Evolutionary conservation across 92 coral and sea anemone genomes (phyloP), one percentile per base, ranked within the genome.

Genomic region (Porites divaricata): DNA sequence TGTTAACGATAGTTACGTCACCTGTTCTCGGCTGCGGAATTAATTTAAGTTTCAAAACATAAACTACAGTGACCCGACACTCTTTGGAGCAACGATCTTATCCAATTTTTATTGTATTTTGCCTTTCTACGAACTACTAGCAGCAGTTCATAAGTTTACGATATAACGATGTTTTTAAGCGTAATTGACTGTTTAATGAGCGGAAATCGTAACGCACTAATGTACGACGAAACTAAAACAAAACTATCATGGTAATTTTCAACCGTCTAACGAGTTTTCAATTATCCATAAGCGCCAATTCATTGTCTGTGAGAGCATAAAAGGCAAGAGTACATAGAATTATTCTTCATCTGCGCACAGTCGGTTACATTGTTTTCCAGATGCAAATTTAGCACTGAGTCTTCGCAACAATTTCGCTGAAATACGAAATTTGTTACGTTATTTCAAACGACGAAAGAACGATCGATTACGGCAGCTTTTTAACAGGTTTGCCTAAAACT

Each of bases 161-260:
- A 6, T 16, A 53, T 64, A 49, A 20, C 49, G 83, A 78, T 49
- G 49, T 74, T 74, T 74, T 74, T 45, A 74, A 35, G 25, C 53
- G 9, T 56, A 74, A 74, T 74, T 74, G 71, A 22, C 70, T 2
- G 69, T 22, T 77, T 77, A n/a, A 35, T 35, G 45, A 59, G 49
- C 71, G 28, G 58, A 22, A 77, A 20, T n/a, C 28, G 65, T 24
- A 26, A 67, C 49, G 21, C 41, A 49, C 66, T 53, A 65, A 79
- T 65, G 62, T 72, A 78, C 48, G 19, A 72, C 19, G 61, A 9
- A 48, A 51, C 35, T 51, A 11, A 19, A 63, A 72, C 85, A 72
- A 59, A 67, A 59, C 41, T 81, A 69, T n/a, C n/a, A n/a, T 57
- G 84, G 15, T 69, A 80, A 69, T 80, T 80, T 58, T 11, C 23